Evolutionary conservation across 2,797 vertebrate genomes (phyloP).

Genomic region (Capromys pilorides): DNA sequence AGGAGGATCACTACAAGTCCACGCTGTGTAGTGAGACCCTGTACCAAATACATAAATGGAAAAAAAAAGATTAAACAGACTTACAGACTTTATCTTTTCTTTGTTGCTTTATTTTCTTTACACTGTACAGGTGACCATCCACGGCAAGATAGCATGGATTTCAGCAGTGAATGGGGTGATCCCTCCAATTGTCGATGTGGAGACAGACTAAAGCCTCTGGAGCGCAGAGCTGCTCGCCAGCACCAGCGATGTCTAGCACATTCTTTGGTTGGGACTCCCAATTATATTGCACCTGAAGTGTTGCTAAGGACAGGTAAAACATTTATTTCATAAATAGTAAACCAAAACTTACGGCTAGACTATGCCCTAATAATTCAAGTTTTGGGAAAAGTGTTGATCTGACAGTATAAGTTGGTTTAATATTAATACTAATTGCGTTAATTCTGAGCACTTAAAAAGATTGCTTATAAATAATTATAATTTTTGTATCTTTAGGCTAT

Average conservation of each 20-base stretch:
- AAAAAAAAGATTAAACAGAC: not conserved
- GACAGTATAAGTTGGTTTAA: constrained; percentile 3
- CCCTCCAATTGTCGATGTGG: constrained; percentile 93
- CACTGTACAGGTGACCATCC: constrained; percentile 92
- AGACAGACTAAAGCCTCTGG: constrained; percentile 95
- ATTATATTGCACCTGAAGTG: constrained; percentile 98
- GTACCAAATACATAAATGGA: too few species aligned
- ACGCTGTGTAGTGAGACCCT: not conserved
- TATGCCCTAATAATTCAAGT: constrained; percentile 24
- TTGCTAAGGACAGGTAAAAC: constrained; percentile 93
- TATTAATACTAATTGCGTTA: constrained; percentile 34
- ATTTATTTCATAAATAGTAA: not conserved
- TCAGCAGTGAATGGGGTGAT: constrained; percentile 98
- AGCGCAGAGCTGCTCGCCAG: constrained; percentile 94
- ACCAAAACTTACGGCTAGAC: not conserved
- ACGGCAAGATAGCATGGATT: constrained; percentile 99
- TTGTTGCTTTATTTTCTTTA: constrained; percentile 37
- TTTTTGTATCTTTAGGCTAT: constrained; percentile 89
- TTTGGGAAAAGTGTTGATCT: constrained; percentile 63
- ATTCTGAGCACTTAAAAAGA: constrained; percentile 47
- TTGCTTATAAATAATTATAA: constrained; percentile 61
- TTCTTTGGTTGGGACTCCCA: constrained; percentile 97
- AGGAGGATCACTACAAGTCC: too few species aligned
- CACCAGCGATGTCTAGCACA: constrained; percentile 98
- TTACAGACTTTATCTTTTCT: not conserved